Conservation (phyloP, 2,113 vertebrate genomes). For the Macquaria ambigua region DNA sequence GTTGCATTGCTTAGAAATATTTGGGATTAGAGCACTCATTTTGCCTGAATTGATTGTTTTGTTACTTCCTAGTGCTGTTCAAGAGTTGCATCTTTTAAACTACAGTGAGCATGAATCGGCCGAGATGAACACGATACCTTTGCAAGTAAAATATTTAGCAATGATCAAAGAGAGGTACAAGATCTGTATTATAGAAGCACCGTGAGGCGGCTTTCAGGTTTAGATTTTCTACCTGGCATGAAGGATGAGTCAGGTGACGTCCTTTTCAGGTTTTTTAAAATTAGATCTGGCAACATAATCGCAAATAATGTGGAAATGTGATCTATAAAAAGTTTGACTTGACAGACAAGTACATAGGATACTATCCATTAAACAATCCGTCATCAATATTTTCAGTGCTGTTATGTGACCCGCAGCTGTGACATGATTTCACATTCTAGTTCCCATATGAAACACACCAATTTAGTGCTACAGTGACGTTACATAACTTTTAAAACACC, state of each 20-base stretch:
- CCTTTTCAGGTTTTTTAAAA: neutral
- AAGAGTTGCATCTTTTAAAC: neutral
- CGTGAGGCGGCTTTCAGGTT: neutral
- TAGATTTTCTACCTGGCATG: neutral
- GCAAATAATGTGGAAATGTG: neutral
- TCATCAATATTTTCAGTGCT: neutral
- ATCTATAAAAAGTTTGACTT: neutral
- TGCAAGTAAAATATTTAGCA: neutral
- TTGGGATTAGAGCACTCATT: neutral
- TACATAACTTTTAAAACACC: slow-evolving; percentile 33
- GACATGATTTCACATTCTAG: slow-evolving; percentile 60
- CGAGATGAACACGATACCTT: neutral
- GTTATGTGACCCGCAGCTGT: slow-evolving; percentile 63
- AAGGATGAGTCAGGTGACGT: neutral
- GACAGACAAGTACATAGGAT: neutral
- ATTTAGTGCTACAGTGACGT: slow-evolving; percentile 6
- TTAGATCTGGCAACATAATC: neutral
- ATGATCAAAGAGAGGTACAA: neutral
- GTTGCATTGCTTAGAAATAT: neutral
- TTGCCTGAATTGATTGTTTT: slow-evolving; percentile 3
- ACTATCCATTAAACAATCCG: neutral
- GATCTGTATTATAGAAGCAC: slow-evolving; percentile 32
- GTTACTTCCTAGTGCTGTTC: neutral
- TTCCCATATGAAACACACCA: slow-evolving; percentile 61
- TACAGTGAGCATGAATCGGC: neutral